These are phyloP conservation scores for Pontoporia blainvillei DNA, from an alignment of 2,113 vertebrate species.

Conservation along the genomic window DNA sequence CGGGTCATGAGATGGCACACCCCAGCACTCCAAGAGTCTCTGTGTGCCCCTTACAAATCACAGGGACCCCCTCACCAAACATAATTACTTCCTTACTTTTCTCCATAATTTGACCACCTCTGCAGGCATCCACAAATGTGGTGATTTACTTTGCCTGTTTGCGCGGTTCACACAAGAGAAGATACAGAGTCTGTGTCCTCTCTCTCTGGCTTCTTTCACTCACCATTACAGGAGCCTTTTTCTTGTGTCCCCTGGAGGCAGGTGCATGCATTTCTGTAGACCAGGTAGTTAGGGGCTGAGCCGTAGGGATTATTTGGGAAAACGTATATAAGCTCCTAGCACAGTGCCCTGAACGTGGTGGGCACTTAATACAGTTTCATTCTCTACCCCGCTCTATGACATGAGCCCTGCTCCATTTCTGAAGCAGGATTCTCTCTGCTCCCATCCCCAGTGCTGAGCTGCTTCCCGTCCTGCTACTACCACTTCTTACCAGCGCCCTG, in stretches of 20 bases:
- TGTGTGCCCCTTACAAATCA: not conserved
- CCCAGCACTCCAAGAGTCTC: not conserved
- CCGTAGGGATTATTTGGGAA: not conserved
- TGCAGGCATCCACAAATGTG: too few species aligned
- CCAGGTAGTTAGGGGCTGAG: not conserved
- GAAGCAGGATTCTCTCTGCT: not conserved
- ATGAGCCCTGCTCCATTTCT: not conserved
- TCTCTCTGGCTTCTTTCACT: not conserved
- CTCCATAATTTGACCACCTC: not conserved
- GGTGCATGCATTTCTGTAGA: not conserved
- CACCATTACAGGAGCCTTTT: not conserved
- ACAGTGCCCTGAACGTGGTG: not conserved
- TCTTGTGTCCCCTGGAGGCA: too few species aligned
- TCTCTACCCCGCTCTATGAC: fast-evolving
- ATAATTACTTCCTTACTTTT: not conserved
- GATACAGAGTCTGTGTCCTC: not conserved
- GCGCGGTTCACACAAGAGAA: too few species aligned
- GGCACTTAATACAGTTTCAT: not conserved
- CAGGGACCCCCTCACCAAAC: not conserved
- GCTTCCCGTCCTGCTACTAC: not conserved
- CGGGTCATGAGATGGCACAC: not conserved
- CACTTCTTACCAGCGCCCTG: not conserved
- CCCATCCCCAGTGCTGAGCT: too few species aligned
- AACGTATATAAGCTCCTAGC: fast-evolving
- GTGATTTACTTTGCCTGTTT: not conserved